Evolutionary conservation across 2,888 invertebrate genomes (phyloP), one percentile per base, ranked within the genome.

Genomic region (Ptilodon capucinus): DNA sequence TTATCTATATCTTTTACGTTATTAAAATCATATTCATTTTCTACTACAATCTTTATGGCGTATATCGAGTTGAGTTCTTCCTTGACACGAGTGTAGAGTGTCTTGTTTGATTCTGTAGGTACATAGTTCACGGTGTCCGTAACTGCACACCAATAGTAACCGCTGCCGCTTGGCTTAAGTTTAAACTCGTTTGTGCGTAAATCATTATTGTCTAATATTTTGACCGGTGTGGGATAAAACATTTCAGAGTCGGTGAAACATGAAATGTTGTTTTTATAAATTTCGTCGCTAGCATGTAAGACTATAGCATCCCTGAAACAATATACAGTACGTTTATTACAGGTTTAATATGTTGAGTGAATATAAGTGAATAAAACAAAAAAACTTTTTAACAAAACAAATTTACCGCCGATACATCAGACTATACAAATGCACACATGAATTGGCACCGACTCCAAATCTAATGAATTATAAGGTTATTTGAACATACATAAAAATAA

Each of bases 71-170:
- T 49, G 0, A 79, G 57, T 0, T 76, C 72, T n/a, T 77, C 70
- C 40, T 80, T 76, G 23, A 78, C 80, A 47, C 79, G 69, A 0
- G 86, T 67, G 51, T 78, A 84, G 2, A 90, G 76, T 0, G 71
- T 64, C 54, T 71, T 81, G 40, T 87, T 85, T 0, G 90, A 86
- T 54, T 81, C 74, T 0, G 80, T 60, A 2, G 71, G 65, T 2
- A 64, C 56, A 46, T 70, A 86, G 9, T 73, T 71, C 17, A 58
- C 76, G 0, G 84, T 71, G 51, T 90, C 80, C 0, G 48, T 66
- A 35, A 82, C 74, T 8, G 79, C 64, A 55, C 91, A 91, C 91
- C 91, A 91, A 49, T 91, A 91, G 59, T 86, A 85, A 6, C 91
- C 91, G 42, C 90, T 79, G 1, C 57, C 58, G 11, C 68, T 66